Base-by-base conservation (phyloP, 2,888 invertebrate genomes). In the Brachyptera risi region DNA sequence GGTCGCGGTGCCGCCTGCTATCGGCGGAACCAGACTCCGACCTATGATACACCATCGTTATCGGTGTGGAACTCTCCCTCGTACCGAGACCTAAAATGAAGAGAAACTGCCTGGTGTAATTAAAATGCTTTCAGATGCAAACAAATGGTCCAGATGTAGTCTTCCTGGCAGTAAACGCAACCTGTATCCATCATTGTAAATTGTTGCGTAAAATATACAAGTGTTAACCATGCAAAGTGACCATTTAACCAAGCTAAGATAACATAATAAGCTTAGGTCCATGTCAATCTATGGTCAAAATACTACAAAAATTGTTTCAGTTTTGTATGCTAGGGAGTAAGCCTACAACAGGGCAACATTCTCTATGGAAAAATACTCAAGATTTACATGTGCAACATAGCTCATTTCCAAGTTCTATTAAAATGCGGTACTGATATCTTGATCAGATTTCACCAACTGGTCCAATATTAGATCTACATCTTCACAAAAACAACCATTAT, bases 21-120 rank as follows among this genome's bases (percentile, higher is more conserved):
- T 58, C 44, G 2, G 17, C 19, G 19, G 44, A 15, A 35, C 54
- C 54, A 13, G 54, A 24, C 54, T 63, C 64, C 61, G 66, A 69
- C 68, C 68, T 69, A 68, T 68, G 67, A 66, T 66, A 68, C 66
- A 69, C 68, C 68, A 70, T 69, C 67, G 65, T 54, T 60, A 63
- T 50, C 35, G 54, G 40, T 27, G 31, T 37, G 50, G 56, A 40
- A 35, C 58, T 40, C 47, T 49, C 56, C 57, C n/a, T n/a, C n/a
- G n/a, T n/a, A n/a, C n/a, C 42, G 35, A 58, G 63, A 65, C 65
- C 65, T 65, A 65, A 65, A 65, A 65, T 59, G 65, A 65, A 65
- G 62, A 65, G 62, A 65, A 65, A 65, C 65, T 65, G 58, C 62
- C 60, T 62, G 62, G 65, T 65, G 65, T 65, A 65, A 65, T 65